A percentile compares a stretch with the other conserved stretches of the same genome.
Conservation (phyloP, 2,113 vertebrate genomes). For the Zootoca vivipara region DNA sequence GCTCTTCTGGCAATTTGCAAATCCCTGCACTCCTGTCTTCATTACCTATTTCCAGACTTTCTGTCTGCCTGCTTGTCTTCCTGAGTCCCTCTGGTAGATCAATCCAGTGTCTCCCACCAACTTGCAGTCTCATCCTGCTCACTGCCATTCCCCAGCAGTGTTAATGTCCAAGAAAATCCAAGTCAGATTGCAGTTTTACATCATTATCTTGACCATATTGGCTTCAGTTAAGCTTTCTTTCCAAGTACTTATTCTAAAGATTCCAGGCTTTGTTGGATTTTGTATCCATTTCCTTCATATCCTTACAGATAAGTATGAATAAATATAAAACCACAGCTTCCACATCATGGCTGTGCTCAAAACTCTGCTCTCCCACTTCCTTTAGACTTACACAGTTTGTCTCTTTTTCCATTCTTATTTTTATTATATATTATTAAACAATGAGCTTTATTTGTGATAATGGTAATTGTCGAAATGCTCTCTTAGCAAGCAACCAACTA, state of each 20-base stretch:
- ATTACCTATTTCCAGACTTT: neutral
- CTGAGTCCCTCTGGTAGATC: neutral
- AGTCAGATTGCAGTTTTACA: neutral
- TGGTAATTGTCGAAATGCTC: conserved; percentile 11
- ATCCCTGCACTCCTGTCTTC: neutral
- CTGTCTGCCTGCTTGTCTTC: neutral
- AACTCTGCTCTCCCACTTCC: neutral
- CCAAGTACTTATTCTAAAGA: neutral
- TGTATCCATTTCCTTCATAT: neutral
- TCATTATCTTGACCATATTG: neutral
- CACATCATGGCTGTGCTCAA: neutral
- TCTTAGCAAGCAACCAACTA: conserved; percentile 20
- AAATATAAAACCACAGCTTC: neutral
- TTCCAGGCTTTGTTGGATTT: neutral
- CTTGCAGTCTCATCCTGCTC: neutral
- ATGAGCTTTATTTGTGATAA: conserved; percentile 6
- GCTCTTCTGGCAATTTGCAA: neutral
- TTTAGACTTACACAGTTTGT: neutral
- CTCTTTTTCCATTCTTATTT: neutral
- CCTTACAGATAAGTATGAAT: neutral
- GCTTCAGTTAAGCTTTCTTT: neutral
- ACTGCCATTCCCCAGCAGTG: neutral
- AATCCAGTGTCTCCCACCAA: neutral
- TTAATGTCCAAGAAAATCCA: neutral
- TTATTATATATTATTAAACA: neutral